Percentiles rank a stretch among this genome's conserved stretches.
Conservation (phyloP, 2,888 invertebrate genomes). For the Scaptomyza tumidula region DNA sequence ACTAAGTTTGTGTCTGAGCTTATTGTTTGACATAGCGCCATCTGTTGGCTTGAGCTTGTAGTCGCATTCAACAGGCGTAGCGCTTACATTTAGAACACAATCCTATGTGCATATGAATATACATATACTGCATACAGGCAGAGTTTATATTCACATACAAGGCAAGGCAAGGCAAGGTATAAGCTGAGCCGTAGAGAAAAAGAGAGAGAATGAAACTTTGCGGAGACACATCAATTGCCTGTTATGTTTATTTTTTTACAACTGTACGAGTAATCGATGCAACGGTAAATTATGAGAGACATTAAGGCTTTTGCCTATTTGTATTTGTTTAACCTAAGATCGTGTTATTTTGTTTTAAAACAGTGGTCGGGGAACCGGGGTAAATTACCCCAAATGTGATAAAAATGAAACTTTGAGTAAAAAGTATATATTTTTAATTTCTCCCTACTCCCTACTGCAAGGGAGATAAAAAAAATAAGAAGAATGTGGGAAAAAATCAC, state of each 20-base stretch:
- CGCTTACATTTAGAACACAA: background rate
- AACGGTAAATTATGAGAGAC: background rate
- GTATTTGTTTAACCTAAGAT: too few species aligned
- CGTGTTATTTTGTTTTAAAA: too few species aligned
- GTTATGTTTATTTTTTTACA: background rate
- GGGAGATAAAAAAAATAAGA: too few species aligned
- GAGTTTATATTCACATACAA: background rate
- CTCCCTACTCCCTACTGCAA: too few species aligned
- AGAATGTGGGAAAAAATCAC: too few species aligned
- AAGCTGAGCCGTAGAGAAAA: background rate
- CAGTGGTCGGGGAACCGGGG: too few species aligned
- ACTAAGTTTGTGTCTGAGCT: conserved; percentile 7
- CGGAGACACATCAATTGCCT: background rate
- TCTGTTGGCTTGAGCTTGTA: background rate
- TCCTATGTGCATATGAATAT: background rate
- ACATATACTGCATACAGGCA: background rate
- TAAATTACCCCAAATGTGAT: too few species aligned
- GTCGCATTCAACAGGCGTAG: conserved; percentile 24
- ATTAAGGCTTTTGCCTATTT: too few species aligned
- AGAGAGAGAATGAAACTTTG: background rate
- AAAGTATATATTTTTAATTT: too few species aligned
- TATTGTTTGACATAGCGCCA: conserved; percentile 17
- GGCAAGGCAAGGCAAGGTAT: background rate
- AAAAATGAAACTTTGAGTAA: too few species aligned
- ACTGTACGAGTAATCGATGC: background rate